Base-by-base conservation (phyloP, 2,113 vertebrate species). In the Calonectris borealis region DNA sequence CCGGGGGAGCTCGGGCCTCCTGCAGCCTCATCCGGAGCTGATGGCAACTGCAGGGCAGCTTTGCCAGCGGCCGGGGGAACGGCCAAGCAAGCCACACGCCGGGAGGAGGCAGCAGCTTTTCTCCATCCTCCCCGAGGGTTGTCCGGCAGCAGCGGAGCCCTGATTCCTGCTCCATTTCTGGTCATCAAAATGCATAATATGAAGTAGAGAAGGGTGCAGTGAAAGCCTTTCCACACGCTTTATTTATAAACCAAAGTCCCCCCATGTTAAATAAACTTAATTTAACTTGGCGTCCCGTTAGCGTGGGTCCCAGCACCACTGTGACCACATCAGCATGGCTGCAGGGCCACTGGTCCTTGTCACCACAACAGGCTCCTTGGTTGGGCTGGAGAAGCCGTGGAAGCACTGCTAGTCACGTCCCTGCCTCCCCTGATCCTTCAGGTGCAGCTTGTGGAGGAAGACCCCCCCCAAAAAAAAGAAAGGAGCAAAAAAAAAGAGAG, bases 401-500 rank as follows among this genome's bases (percentile, higher is more conserved):
- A 29, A 40, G 52, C 57, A 34, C 34, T 6, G 34, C n/a, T 25
- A 29, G 38, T 32, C 62, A 14, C 1, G 2, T 64, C 64, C 8
- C 52, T 24, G 46, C 36, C 68, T 66, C 68, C 51, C 81, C 75
- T 52, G 64, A 55, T 42, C 48, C 54, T 52, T 68, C 58, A 10
- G 7, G 14, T 40, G 27, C 38, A 73, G 25, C 49, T 64, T 42
- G 34, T 14, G 22, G 22, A 79, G 7, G 5, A 73, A 52, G 12
- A 48, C 12, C 13, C 29, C 48, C 29, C 46, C n/a, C 17, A n/a
- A 10, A 18, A 12, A 24, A 17, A 17, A 16, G 4, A 10, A 46
- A 42, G 3, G 4, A 1, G 8, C 10, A 15, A 2, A 2, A 7
- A 25, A 18, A 44, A 7, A 29, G 17, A 78, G 25, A 68, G 9